Evolutionary conservation across 2,797 vertebrate species (phyloP).

Genomic region (Rhinichthys osculus): DNA sequence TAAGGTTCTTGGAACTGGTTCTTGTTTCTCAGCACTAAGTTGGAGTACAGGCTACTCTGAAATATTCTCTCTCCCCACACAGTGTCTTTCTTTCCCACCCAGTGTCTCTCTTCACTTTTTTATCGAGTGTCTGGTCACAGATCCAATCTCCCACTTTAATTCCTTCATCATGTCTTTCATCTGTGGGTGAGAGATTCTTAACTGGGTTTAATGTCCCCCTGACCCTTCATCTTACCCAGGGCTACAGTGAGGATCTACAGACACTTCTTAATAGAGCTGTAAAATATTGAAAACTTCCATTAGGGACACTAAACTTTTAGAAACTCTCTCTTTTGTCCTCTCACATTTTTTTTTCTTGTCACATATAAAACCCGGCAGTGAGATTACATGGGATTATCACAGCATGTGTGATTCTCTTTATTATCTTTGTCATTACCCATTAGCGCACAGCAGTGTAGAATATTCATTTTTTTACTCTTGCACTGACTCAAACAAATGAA

Average conservation of each 20-base stretch:
- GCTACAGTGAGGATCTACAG: constrained; percentile 16
- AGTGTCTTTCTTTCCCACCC: not conserved
- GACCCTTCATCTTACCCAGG: constrained; percentile 53
- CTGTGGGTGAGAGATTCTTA: constrained; percentile 26
- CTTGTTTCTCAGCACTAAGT: not conserved
- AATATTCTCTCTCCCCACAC: not conserved
- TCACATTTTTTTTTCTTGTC: not conserved
- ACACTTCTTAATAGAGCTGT: constrained; percentile 50
- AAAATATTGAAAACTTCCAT: constrained; percentile 53
- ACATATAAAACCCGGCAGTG: not conserved
- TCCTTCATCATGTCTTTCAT: constrained; percentile 42
- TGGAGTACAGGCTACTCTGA: not conserved
- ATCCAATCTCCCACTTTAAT: constrained; percentile 39
- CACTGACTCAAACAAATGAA: constrained; percentile 9
- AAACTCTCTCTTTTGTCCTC: not conserved
- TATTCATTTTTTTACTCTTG: not conserved
- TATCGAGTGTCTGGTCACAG: constrained; percentile 10
- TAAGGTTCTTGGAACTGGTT: not conserved
- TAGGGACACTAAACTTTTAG: constrained; percentile 39
- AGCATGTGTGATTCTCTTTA: constrained; percentile 13
- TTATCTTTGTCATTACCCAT: constrained; percentile 7
- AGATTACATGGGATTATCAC: constrained; percentile 23
- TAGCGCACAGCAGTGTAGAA: not conserved
- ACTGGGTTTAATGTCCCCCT: constrained; percentile 50
- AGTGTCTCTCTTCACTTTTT: constrained; percentile 15